Conservation (phyloP, 2,113 vertebrate species). For the Hucho hucho region DNA sequence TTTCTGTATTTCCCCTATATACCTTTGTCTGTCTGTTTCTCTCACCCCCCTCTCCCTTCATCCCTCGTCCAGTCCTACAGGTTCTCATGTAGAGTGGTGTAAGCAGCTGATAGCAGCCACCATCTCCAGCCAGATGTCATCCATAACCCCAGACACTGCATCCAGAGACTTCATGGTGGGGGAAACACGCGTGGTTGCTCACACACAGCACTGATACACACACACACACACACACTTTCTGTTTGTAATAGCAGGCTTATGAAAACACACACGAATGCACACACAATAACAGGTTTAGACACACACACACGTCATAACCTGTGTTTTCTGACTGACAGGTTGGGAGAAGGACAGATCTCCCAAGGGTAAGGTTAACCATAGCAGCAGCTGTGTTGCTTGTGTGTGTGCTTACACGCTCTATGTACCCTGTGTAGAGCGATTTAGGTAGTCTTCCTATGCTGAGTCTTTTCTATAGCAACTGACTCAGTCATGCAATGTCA, state of each 20-base stretch:
- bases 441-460: no score
- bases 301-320: constrained; percentile 16
- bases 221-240: background rate
- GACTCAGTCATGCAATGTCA: no score
- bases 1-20: background rate
- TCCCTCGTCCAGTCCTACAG: constrained; percentile 82
- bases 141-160: constrained; percentile 76
- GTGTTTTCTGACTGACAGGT: constrained; percentile 83
- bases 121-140: constrained; percentile 90
- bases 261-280: background rate
- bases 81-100: constrained; percentile 97
- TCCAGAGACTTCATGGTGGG: constrained; percentile 85
- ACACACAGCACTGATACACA: background rate
- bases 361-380: constrained; percentile 78
- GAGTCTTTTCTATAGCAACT: no score
- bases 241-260: background rate
- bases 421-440: no score
- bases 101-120: constrained; percentile 98
- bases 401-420: constrained; percentile 34
- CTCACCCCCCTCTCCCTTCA: background rate
- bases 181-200: no score
- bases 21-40: background rate
- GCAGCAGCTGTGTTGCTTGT: constrained; percentile 42
- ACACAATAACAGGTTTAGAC: background rate
- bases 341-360: constrained; percentile 78